These are phyloP conservation scores for Trimorus sp. DNA, from an alignment of 2,888 invertebrate species.

Conservation along the genomic window DNA sequence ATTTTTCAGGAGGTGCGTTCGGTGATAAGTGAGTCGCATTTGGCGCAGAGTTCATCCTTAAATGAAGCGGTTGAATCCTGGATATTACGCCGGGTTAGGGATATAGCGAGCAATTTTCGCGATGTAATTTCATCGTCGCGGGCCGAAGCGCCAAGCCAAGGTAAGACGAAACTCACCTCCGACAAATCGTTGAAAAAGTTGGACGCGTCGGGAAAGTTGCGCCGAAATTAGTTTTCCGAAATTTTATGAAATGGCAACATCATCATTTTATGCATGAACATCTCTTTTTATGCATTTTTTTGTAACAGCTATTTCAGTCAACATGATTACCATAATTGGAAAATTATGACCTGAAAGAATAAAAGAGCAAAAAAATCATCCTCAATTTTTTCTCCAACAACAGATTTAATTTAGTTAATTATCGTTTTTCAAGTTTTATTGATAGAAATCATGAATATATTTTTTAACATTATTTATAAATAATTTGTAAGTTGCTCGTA, in stretches of 20 bases:
- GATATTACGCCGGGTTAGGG: slow-evolving; percentile 68
- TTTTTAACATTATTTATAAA: no score
- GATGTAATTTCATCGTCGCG: slow-evolving; percentile 60
- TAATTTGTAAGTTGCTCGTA: no score
- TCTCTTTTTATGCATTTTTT: no score
- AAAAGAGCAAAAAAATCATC: no score
- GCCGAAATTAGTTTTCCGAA: slow-evolving; percentile 43
- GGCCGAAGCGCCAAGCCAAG: slow-evolving; percentile 46
- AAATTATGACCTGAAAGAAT: no score
- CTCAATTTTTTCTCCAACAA: no score
- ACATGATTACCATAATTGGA: no score
- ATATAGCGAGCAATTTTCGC: slow-evolving; percentile 68
- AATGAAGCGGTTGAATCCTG: slow-evolving; percentile 62
- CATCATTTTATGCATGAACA: no score
- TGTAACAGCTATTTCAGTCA: no score
- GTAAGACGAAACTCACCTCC: slow-evolving; percentile 52
- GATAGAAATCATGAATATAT: no score
- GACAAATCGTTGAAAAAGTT: slow-evolving; percentile 69
- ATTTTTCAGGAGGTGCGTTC: slow-evolving; percentile 28
- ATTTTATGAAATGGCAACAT: slow-evolving; percentile 4
- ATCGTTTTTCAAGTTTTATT: no score
- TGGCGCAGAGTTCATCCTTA: slow-evolving; percentile 30
- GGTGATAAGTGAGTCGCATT: slow-evolving; percentile 45
- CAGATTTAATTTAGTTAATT: no score
- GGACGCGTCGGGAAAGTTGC: slow-evolving; percentile 46